Percentiles rank a stretch among this genome's conserved stretches.
These are phyloP conservation scores for Acleris laterana DNA, from an alignment of 2,888 invertebrate genomes.

Conservation along the genomic window DNA sequence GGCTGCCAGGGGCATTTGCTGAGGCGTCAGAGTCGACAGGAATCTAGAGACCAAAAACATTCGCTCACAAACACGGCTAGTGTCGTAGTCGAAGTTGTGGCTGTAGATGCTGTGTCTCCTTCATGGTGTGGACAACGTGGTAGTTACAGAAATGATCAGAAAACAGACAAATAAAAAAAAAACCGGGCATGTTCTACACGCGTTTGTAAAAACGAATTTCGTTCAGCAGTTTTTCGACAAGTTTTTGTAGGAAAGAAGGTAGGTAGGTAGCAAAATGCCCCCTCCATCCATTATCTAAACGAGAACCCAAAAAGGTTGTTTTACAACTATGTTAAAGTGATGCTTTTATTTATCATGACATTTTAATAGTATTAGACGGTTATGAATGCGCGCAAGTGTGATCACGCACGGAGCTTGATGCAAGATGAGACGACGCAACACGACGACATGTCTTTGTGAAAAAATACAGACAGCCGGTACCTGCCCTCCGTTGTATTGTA, in stretches of 20 bases:
- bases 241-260: not conserved
- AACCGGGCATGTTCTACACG: not conserved
- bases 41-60: conserved; percentile 70
- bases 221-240: not conserved
- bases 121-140: not conserved
- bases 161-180: not conserved
- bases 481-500: not conserved
- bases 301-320: not conserved
- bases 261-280: not conserved
- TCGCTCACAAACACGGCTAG: conserved; percentile 36
- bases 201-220: not conserved
- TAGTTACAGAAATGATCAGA: not conserved
- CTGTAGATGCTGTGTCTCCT: conserved; percentile 30
- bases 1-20: conserved; percentile 85
- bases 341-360: not conserved
- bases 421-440: not conserved
- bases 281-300: not conserved
- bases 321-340: not conserved
- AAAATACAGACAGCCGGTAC: conserved; percentile 7
- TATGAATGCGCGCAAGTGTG: conserved; percentile 9
- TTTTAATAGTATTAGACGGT: conserved; percentile 12
- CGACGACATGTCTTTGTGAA: not conserved
- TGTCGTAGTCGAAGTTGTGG: conserved; percentile 31
- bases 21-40: conserved; percentile 86
- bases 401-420: conserved; percentile 12